A percentile compares a stretch with the other conserved stretches of the same genome.
phyloP scores from a whole-genome alignment of 2,888 invertebrate genomes.

The Linnaemya vulpina region DNA sequence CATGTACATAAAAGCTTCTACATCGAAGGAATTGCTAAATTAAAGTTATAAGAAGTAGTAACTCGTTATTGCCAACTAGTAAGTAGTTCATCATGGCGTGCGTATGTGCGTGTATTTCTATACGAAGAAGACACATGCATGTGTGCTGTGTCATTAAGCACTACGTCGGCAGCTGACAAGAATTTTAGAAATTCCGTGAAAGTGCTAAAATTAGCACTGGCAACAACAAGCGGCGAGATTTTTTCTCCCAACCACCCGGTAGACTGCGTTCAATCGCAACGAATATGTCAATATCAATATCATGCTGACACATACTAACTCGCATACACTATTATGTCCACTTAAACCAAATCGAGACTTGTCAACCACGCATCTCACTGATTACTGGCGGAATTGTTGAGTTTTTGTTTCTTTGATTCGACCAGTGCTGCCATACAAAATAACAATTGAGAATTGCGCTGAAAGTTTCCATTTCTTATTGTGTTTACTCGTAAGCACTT shows the following conservation, averaged over 20 bases:
- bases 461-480: no score
- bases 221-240: constrained; percentile 55
- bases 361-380: constrained; percentile 60
- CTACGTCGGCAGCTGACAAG: constrained; percentile 63
- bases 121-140: no score
- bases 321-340: constrained; percentile 58
- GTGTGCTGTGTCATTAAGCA: constrained; percentile 7
- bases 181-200: constrained; percentile 73
- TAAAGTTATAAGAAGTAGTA: neutral
- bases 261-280: neutral
- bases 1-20: constrained; percentile 74
- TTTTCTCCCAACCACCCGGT: constrained; percentile 45
- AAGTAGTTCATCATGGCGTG: neutral
- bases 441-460: no score
- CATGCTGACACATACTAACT: constrained; percentile 45
- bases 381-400: constrained; percentile 53
- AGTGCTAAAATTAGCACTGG: constrained; percentile 74
- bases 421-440: constrained; percentile 3
- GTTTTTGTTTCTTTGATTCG: constrained; percentile 28
- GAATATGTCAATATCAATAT: constrained; percentile 45
- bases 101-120: neutral
- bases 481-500: no score
- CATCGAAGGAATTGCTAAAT: constrained; percentile 73
- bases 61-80: constrained; percentile 32
- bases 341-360: constrained; percentile 63